phyloP scores from a whole-genome alignment of 2,888 invertebrate genomes.

The Drosophila anceps region DNA sequence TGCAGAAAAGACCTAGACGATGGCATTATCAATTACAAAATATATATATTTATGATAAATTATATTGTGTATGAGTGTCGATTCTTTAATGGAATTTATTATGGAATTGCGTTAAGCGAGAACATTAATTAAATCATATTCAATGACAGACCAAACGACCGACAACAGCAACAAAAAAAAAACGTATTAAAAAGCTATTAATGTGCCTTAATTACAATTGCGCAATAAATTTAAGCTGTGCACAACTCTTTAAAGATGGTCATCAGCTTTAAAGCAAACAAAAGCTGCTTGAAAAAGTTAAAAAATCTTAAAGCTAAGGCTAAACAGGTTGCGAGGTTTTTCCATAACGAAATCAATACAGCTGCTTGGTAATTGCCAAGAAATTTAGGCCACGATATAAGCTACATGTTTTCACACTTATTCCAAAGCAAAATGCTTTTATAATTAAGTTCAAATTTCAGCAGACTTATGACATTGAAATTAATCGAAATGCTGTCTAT shows the following conservation, averaged over 20 bases:
- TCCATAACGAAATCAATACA: too few species aligned
- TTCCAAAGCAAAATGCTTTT: too few species aligned
- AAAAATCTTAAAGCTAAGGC: too few species aligned
- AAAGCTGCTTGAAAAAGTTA: not conserved
- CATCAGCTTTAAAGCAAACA: not conserved
- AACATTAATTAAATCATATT: conserved; percentile 63
- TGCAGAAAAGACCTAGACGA: conserved; percentile 66
- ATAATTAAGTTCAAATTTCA: too few species aligned
- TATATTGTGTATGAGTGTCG: conserved; percentile 49
- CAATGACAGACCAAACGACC: conserved; percentile 39
- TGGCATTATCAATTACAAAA: conserved; percentile 75
- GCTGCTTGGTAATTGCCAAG: too few species aligned
- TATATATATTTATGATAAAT: conserved; percentile 67
- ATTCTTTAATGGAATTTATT: conserved; percentile 70
- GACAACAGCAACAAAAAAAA: conserved; percentile 1
- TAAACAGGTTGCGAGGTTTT: too few species aligned
- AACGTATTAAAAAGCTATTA: conserved; percentile 50
- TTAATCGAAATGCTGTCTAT: too few species aligned
- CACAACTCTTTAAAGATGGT: conserved; percentile 9
- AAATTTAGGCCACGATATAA: too few species aligned
- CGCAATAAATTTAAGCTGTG: conserved; percentile 16
- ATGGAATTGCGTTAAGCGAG: conserved; percentile 67
- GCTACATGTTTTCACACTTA: too few species aligned
- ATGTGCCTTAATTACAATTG: conserved; percentile 43
- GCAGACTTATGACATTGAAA: too few species aligned